Evolutionary conservation across 1,140 invertebrate species (phyloP), one percentile per base, ranked within the genome.

Genomic region (Dinothrombium tinctorium): DNA sequence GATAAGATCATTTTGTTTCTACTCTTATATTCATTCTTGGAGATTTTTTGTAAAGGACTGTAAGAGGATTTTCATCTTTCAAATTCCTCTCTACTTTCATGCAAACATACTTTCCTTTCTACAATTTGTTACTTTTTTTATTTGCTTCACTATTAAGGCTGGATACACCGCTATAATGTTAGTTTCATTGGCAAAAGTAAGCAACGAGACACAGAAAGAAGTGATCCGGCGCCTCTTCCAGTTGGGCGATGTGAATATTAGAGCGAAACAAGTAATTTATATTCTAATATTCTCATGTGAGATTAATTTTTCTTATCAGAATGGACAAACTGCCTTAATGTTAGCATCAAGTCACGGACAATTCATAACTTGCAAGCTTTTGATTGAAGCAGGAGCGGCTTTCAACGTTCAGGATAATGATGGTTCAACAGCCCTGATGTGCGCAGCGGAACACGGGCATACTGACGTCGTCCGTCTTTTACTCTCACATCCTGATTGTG

Each of bases 271-370:
- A 65, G 79, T 82, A 58, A 59, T n/a, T n/a, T n/a, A n/a, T n/a
- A n/a, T n/a, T n/a, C n/a, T n/a, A n/a, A n/a, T n/a, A n/a, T n/a
- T n/a, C n/a, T n/a, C n/a, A n/a, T n/a, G n/a, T n/a, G n/a, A n/a
- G n/a, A n/a, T n/a, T n/a, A n/a, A n/a, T n/a, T n/a, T n/a, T n/a
- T n/a, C n/a, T n/a, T 46, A 50, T 42, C 49, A 81, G 71, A 76
- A 83, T 59, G 79, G 81, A 20, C 84, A 90, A 63, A 90, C 84
- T 40, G 83, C 84, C 5, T 56, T 90, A 47, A 89, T 92, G 84
- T 60, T 92, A 32, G 81, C 83, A 38, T 80, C 80, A 17, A 82
- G 79, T 46, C 86, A 92, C 61, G 82, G 82, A 23, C 68, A 79
- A 25, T 58, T 72, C 33, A 76, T 84, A 49, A 87, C 81, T 63